Percentiles rank a stretch among this genome's conserved stretches.
phyloP scores from a whole-genome alignment of 2,113 vertebrate genomes.

The Tragelaphus buxtoni region DNA sequence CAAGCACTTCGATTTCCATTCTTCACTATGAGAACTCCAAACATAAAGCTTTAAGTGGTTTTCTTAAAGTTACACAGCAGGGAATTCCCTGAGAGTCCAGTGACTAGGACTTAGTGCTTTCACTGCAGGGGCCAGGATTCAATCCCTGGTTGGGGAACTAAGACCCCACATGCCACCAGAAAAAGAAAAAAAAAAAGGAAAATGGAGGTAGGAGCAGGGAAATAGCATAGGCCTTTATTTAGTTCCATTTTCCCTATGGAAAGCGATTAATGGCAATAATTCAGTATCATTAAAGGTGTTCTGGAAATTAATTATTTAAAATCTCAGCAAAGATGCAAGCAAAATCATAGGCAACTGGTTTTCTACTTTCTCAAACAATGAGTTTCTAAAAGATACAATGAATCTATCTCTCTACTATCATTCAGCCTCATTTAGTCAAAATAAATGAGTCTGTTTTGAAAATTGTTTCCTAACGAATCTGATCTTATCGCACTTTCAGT shows the following conservation, averaged over 20 bases:
- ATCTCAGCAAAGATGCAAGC: conserved; percentile 6
- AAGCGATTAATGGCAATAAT: conserved; percentile 30
- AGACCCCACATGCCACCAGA: too few relatives aligned
- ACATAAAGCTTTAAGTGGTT: conserved; percentile 14
- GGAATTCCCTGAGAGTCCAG: neutral
- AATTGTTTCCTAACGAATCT: conserved; percentile 70
- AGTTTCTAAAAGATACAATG: conserved; percentile 42
- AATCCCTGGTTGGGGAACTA: neutral
- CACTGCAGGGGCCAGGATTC: neutral
- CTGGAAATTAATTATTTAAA: conserved; percentile 34
- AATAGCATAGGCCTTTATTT: neutral
- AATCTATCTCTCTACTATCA: conserved; percentile 41
- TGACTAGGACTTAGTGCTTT: neutral
- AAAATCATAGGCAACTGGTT: conserved; percentile 35
- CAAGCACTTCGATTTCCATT: conserved; percentile 29
- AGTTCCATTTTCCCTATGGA: conserved; percentile 26
- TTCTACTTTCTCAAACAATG: conserved; percentile 52
- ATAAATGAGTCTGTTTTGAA: conserved; percentile 67
- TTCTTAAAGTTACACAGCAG: conserved; percentile 17
- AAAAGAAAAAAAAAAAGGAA: neutral
- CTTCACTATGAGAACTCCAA: conserved; percentile 38
- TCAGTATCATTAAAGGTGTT: conserved; percentile 5
- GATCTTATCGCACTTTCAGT: conserved; percentile 79
- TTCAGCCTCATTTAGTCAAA: conserved; percentile 57
- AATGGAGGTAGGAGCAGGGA: neutral